Conservation (phyloP, 2,113 vertebrate species). For the Tupaia tana region DNA sequence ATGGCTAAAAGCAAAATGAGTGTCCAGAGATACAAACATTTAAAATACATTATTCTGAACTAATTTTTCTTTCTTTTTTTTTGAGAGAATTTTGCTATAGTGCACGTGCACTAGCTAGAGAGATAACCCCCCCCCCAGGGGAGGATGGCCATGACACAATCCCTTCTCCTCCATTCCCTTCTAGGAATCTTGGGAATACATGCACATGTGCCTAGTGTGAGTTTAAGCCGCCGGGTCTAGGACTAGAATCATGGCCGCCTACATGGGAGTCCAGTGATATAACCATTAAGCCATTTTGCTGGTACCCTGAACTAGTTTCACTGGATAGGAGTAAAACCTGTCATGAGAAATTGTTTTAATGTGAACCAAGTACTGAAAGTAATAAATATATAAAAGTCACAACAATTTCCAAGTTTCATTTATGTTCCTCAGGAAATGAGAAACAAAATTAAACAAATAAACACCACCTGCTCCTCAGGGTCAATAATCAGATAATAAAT, state of each 20-base stretch:
- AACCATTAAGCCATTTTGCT: too few relatives aligned
- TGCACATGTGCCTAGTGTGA: too few relatives aligned
- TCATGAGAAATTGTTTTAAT: conserved; percentile 20
- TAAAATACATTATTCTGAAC: neutral
- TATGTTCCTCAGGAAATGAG: neutral
- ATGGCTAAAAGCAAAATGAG: neutral
- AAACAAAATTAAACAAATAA: neutral
- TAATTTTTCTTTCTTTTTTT: neutral
- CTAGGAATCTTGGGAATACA: too few relatives aligned
- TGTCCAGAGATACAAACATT: neutral
- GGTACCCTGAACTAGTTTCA: neutral
- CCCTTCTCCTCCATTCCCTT: too few relatives aligned
- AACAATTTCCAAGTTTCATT: neutral
- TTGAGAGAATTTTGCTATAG: too few relatives aligned
- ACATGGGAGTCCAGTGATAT: too few relatives aligned
- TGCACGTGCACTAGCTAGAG: too few relatives aligned
- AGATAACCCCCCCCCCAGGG: too few relatives aligned
- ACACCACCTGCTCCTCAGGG: neutral
- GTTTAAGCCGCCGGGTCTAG: too few relatives aligned
- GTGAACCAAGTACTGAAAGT: neutral
- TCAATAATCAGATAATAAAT: conserved; percentile 13
- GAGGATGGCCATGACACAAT: too few relatives aligned
- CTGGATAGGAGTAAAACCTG: conserved; percentile 10
- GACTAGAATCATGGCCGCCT: too few relatives aligned
- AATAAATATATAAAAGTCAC: neutral